Conservation (phyloP, 2,888 invertebrate genomes). For the Strigamia maritima region DNA sequence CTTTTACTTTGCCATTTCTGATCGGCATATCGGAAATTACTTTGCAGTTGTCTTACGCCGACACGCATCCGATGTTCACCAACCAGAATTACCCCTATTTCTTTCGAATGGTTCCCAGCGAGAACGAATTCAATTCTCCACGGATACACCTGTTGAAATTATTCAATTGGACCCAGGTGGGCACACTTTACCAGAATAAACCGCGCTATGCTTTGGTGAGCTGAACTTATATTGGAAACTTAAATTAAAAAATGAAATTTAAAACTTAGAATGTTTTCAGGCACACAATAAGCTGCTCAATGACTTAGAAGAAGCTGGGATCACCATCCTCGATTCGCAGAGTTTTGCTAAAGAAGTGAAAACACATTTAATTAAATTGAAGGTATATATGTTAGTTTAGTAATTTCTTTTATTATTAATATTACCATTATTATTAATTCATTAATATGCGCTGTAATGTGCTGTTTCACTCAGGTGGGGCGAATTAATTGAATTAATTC, state of each 20-base stretch:
- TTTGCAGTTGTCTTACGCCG: slow-evolving; percentile 84
- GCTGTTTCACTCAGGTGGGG: neutral
- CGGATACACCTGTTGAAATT: slow-evolving; percentile 79
- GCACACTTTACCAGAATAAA: slow-evolving; percentile 94
- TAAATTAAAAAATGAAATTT: slow-evolving; percentile 21
- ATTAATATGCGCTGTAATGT: neutral
- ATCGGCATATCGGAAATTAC: slow-evolving; percentile 28
- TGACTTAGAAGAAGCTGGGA: slow-evolving; percentile 74
- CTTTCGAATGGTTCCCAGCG: slow-evolving; percentile 93
- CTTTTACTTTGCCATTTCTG: slow-evolving; percentile 26
- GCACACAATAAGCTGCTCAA: slow-evolving; percentile 85
- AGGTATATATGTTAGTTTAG: slow-evolving; percentile 36
- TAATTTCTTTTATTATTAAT: neutral
- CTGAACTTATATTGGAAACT: slow-evolving; percentile 41
- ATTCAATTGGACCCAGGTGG: slow-evolving; percentile 97
- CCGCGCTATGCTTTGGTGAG: slow-evolving; percentile 84
- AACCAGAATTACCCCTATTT: slow-evolving; percentile 91
- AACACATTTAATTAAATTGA: slow-evolving; percentile 40
- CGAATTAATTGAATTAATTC: neutral
- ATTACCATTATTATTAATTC: neutral
- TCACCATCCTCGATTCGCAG: slow-evolving; percentile 77
- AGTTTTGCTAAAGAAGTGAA: slow-evolving; percentile 77
- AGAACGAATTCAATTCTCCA: slow-evolving; percentile 92
- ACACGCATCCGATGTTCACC: slow-evolving; percentile 96
- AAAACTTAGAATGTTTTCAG: slow-evolving; percentile 52